Evolutionary conservation across 2,888 invertebrate genomes (phyloP).

Genomic region (Pyrgus malvae): DNA sequence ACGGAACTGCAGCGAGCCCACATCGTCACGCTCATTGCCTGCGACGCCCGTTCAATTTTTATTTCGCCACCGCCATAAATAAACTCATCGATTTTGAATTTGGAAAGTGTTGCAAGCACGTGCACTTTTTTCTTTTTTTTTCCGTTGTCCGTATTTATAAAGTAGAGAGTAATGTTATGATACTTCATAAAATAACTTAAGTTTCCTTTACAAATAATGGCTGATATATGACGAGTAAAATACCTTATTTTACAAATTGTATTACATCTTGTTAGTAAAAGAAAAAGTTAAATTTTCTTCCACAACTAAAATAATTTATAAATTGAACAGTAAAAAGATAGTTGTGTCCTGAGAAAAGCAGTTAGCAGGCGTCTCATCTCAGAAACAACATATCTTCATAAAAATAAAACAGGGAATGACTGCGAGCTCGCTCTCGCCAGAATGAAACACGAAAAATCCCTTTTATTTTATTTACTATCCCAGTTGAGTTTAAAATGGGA

Average conservation of each 20-base stretch:
- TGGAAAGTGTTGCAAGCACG: conserved; percentile 41
- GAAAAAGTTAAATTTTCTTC: too few species aligned
- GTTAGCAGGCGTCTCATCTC: conserved; percentile 44
- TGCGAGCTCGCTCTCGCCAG: conserved; percentile 46
- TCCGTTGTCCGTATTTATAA: neutral
- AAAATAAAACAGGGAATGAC: conserved; percentile 64
- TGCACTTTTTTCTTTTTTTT: conserved; percentile 35
- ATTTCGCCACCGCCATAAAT: conserved; percentile 46
- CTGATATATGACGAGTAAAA: neutral
- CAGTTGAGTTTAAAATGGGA: conserved; percentile 66
- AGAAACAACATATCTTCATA: conserved; percentile 68
- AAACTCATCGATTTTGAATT: conserved; percentile 40
- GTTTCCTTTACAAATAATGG: too few species aligned
- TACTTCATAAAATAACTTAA: too few species aligned
- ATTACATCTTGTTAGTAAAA: too few species aligned
- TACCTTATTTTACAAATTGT: too few species aligned
- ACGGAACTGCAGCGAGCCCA: conserved; percentile 46
- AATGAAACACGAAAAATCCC: conserved; percentile 64
- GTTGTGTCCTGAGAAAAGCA: conserved; percentile 40
- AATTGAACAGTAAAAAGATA: conserved; percentile 10
- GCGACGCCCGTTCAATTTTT: conserved; percentile 50
- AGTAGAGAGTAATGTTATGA: too few species aligned
- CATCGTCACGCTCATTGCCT: conserved; percentile 57
- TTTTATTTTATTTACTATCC: conserved; percentile 69
- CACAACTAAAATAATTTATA: too few species aligned